These are phyloP conservation scores for Ametastegia equiseti DNA, from an alignment of 2,888 invertebrate genomes.

Conservation along the genomic window DNA sequence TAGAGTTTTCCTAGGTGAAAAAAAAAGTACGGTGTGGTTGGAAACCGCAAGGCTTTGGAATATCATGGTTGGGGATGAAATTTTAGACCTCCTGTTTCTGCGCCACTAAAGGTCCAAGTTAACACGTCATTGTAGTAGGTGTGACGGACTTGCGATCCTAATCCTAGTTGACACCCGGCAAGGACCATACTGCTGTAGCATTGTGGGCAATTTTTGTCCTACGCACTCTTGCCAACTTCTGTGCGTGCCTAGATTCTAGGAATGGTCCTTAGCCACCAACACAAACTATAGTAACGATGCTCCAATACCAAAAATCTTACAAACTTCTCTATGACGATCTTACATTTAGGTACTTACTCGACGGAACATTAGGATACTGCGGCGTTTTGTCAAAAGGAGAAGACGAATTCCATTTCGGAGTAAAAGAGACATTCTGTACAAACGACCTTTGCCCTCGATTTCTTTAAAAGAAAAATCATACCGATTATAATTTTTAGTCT, in stretches of 20 bases:
- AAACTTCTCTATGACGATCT: slow-evolving; percentile 13
- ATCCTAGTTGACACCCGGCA: slow-evolving; percentile 69
- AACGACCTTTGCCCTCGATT: background rate
- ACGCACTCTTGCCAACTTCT: slow-evolving; percentile 54
- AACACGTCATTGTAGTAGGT: slow-evolving; percentile 71
- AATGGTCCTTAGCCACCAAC: slow-evolving; percentile 64
- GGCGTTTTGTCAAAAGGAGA: slow-evolving; percentile 3
- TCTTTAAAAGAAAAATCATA: background rate
- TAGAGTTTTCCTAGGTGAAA: slow-evolving; percentile 19
- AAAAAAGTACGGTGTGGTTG: background rate
- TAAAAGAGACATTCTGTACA: no score
- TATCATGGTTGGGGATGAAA: background rate
- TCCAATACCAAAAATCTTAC: slow-evolving; percentile 42
- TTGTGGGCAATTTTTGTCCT: slow-evolving; percentile 18
- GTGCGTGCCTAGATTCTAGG: slow-evolving; percentile 69
- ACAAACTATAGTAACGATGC: background rate
- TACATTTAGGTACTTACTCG: slow-evolving; percentile 18
- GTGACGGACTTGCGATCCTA: slow-evolving; percentile 70
- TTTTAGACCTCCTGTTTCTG: slow-evolving; percentile 52
- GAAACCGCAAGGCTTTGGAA: background rate
- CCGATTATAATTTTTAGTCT: background rate
- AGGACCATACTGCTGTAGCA: slow-evolving; percentile 51
- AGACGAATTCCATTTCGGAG: background rate
- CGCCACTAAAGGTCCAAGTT: slow-evolving; percentile 64
- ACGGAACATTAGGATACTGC: slow-evolving; percentile 15